Percentiles rank a stretch among this genome's conserved stretches.
Conservation (phyloP, 2,113 vertebrate species). For the Paramormyrops kingsleyae region DNA sequence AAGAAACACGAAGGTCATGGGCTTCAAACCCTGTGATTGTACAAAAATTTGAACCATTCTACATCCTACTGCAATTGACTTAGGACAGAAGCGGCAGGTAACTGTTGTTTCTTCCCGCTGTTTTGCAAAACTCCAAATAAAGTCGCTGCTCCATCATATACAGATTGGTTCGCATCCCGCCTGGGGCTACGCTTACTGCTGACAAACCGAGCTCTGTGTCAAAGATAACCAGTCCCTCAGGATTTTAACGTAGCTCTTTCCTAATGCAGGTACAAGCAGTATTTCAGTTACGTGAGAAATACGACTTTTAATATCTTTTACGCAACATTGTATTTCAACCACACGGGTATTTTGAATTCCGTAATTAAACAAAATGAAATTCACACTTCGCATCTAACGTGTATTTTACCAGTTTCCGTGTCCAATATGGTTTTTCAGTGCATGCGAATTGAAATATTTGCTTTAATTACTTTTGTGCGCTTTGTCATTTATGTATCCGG, state of each 20-base stretch:
- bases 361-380: constrained; percentile 3
- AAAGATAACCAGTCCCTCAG: background rate
- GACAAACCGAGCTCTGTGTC: background rate
- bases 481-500: background rate
- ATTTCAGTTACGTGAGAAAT: background rate
- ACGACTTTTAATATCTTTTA: constrained; percentile 2
- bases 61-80: background rate
- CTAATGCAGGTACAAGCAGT: background rate
- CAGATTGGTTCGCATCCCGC: background rate
- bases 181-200: background rate
- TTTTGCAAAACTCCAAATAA: background rate
- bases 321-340: background rate
- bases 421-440: background rate
- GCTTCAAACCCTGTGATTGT: background rate
- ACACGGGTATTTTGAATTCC: background rate
- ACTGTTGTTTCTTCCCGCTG: background rate
- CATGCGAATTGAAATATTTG: background rate
- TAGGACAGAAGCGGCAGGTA: background rate
- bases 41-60: background rate
- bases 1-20: background rate
- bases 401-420: background rate
- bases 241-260: background rate
- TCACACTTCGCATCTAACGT: background rate
- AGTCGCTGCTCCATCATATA: background rate
- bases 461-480: constrained; percentile 2